Percentiles rank a stretch among this genome's conserved stretches.
phyloP scores from a whole-genome alignment of 2,888 invertebrate genomes.

The Entomobrya proxima region DNA sequence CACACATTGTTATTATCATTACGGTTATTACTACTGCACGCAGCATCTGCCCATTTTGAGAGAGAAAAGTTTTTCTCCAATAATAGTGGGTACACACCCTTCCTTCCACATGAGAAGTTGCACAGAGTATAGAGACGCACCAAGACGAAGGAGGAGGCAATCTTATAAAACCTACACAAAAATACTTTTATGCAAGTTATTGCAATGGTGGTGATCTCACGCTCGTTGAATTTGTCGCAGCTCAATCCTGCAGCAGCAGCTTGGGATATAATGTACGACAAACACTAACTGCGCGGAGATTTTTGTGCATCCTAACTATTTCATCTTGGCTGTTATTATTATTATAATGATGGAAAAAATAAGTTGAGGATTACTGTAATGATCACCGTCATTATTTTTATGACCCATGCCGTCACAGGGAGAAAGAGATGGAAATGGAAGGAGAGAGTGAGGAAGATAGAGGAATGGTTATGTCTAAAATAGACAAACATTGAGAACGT shows the following conservation, averaged over 20 bases:
- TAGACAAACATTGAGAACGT: slow-evolving; percentile 50
- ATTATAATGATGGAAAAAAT: slow-evolving; percentile 47
- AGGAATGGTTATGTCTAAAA: slow-evolving; percentile 4
- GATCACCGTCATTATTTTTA: slow-evolving; percentile 63
- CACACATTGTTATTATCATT: slow-evolving; percentile 33
- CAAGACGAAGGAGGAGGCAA: neutral
- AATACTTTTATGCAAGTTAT: neutral
- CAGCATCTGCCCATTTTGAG: slow-evolving; percentile 51
- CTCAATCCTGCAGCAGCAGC: neutral
- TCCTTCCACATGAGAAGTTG: neutral
- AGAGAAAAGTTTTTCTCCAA: slow-evolving; percentile 19
- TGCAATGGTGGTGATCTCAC: slow-evolving; percentile 31
- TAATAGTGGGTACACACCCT: slow-evolving; percentile 33
- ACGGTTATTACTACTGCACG: neutral
- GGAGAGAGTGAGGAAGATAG: no score
- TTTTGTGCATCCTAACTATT: slow-evolving; percentile 8
- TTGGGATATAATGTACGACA: neutral
- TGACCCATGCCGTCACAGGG: slow-evolving; percentile 32
- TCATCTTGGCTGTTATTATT: slow-evolving; percentile 28
- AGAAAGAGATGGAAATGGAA: neutral
- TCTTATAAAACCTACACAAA: neutral
- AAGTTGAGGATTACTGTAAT: slow-evolving; percentile 56
- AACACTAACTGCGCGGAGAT: neutral
- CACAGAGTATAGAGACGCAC: neutral
- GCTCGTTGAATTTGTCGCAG: slow-evolving; percentile 8